Percentiles rank a stretch among this genome's conserved stretches.
Evolutionary conservation across 2,888 invertebrate species (phyloP).

Genomic region (Lottia scabra): DNA sequence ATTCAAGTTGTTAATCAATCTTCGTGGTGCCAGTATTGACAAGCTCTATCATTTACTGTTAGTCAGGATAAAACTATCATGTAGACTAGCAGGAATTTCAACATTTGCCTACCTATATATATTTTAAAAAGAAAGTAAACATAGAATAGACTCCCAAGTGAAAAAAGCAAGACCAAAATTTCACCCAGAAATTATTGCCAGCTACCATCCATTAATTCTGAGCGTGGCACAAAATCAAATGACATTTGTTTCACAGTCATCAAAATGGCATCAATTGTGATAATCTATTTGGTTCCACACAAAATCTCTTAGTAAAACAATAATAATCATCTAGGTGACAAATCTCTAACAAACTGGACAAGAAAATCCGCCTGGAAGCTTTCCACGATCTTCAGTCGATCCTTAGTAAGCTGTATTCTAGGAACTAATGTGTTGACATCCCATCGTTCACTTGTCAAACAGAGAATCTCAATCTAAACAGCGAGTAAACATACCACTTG

Average conservation of each 20-base stretch:
- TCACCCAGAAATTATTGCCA: too few species aligned
- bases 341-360: constrained; percentile 1
- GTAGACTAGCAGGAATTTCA: too few species aligned
- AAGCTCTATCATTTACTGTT: too few species aligned
- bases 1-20: too few species aligned
- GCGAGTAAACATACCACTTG: not conserved
- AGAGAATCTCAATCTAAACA: not conserved
- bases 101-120: too few species aligned
- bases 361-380: not conserved
- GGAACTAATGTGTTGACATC: constrained; percentile 4
- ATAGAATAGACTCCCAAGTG: too few species aligned
- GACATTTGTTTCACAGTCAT: not conserved
- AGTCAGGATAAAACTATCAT: too few species aligned
- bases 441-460: constrained; percentile 1
- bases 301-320: constrained; percentile 4
- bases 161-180: too few species aligned
- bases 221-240: too few species aligned
- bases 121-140: too few species aligned
- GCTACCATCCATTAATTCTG: too few species aligned
- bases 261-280: constrained; percentile 3
- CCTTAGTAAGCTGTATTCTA: not conserved
- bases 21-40: too few species aligned
- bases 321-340: not conserved
- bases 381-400: not conserved
- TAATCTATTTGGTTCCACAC: not conserved